Conservation (phyloP, 2,113 vertebrate genomes). For the Dromaius novaehollandiae region DNA sequence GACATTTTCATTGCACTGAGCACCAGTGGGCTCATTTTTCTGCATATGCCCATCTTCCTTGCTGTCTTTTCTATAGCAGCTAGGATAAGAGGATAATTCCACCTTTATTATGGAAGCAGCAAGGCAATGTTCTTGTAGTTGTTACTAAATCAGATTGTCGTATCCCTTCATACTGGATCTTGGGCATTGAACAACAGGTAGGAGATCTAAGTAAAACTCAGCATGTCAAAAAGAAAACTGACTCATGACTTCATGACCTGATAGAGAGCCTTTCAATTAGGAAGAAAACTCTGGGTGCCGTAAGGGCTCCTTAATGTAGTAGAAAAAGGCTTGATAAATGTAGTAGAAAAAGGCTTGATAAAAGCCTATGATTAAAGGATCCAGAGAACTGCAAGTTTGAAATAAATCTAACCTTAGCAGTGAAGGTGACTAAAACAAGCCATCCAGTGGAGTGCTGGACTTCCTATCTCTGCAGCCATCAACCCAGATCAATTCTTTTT, state of each 20-base stretch:
- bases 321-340: not conserved
- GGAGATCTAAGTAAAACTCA: not conserved
- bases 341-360: not conserved
- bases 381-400: not conserved
- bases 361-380: not conserved
- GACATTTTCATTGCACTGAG: not conserved
- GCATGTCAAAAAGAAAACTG: not conserved
- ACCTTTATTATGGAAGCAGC: not conserved
- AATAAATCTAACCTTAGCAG: not conserved
- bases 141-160: not conserved
- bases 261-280: not conserved
- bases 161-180: not conserved
- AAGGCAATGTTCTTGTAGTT: not conserved
- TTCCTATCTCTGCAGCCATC: not conserved
- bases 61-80: not conserved
- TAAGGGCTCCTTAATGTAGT: not conserved
- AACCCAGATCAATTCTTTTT: not conserved
- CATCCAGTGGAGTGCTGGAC: not conserved
- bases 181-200: not conserved
- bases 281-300: not conserved
- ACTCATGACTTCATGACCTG: not conserved
- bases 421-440: not conserved
- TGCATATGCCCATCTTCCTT: not conserved
- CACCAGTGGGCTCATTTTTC: not conserved
- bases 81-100: not conserved